phyloP scores from a whole-genome alignment of 2,797 vertebrate species.

The Apogon talboti region DNA sequence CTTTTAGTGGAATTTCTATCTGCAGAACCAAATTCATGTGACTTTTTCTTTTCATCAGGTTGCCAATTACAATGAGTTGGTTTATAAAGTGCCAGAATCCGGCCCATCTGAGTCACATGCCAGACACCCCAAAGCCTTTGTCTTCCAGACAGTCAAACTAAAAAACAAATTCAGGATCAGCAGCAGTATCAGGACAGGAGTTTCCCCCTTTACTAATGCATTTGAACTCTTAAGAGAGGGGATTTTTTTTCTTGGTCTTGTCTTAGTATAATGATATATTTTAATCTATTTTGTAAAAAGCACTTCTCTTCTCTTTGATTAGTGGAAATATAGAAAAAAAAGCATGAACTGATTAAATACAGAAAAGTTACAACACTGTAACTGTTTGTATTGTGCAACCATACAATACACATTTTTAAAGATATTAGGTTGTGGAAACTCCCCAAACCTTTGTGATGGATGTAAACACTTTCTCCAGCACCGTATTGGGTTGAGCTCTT shows the following conservation, averaged over 20 bases:
- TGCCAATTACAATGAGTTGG: not conserved
- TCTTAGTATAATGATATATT: too few species aligned
- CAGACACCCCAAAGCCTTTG: not conserved
- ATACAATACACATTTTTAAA: too few species aligned
- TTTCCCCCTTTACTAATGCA: not conserved
- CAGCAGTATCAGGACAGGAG: too few species aligned
- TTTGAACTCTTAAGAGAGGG: not conserved
- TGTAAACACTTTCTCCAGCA: constrained; percentile 91
- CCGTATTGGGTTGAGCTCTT: constrained; percentile 89
- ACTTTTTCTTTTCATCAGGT: not conserved
- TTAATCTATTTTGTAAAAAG: too few species aligned
- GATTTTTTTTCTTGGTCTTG: too few species aligned
- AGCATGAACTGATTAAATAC: too few species aligned
- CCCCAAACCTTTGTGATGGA: constrained; percentile 82
- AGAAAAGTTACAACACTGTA: too few species aligned
- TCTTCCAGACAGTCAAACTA: not conserved
- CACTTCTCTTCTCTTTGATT: too few species aligned
- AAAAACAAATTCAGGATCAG: not conserved
- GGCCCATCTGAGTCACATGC: not conserved
- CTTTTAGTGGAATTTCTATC: not conserved
- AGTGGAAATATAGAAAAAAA: too few species aligned
- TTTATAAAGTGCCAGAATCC: constrained; percentile 2
- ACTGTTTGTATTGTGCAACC: too few species aligned
- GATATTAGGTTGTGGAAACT: not conserved
- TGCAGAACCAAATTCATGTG: constrained; percentile 8